A percentile compares a stretch with the other conserved stretches of the same genome.
Evolutionary conservation across 1,140 invertebrate species (phyloP).

Genomic region (Asobara japonica): DNA sequence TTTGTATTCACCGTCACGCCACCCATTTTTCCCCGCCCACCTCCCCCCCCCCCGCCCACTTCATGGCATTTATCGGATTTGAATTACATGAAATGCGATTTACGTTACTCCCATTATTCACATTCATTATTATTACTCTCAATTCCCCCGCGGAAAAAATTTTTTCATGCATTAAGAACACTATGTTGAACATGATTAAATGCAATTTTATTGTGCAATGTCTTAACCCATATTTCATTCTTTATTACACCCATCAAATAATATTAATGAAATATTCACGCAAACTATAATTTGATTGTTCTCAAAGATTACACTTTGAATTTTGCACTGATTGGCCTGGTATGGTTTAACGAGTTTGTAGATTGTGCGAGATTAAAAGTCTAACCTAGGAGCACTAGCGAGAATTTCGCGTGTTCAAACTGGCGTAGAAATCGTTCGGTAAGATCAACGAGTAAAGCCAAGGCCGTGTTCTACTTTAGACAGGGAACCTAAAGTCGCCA

Average conservation of each 20-base stretch:
- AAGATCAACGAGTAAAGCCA: conserved; percentile 7
- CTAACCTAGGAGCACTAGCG: neutral
- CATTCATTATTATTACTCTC: too few species aligned
- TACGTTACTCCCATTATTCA: too few species aligned
- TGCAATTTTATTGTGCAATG: neutral
- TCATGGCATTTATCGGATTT: neutral
- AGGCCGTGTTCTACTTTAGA: conserved; percentile 15
- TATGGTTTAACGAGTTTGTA: conserved; percentile 6
- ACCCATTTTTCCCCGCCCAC: neutral
- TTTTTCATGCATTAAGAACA: too few species aligned
- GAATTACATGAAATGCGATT: conserved; percentile 1
- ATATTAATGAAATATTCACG: neutral
- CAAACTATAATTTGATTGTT: conserved; percentile 15
- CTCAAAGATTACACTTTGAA: neutral
- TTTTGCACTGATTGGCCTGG: conserved; percentile 13
- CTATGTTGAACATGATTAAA: too few species aligned
- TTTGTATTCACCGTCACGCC: conserved; percentile 13
- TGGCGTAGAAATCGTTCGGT: neutral
- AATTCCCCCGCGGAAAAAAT: too few species aligned
- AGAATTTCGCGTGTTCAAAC: conserved; percentile 12
- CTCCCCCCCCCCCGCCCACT: neutral
- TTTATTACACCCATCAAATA: neutral
- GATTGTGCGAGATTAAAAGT: conserved; percentile 1
- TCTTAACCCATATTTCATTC: neutral
- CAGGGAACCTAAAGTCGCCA: neutral